phyloP scores from a whole-genome alignment of 2,888 invertebrate genomes.

The Lasioglossum calceatum region DNA sequence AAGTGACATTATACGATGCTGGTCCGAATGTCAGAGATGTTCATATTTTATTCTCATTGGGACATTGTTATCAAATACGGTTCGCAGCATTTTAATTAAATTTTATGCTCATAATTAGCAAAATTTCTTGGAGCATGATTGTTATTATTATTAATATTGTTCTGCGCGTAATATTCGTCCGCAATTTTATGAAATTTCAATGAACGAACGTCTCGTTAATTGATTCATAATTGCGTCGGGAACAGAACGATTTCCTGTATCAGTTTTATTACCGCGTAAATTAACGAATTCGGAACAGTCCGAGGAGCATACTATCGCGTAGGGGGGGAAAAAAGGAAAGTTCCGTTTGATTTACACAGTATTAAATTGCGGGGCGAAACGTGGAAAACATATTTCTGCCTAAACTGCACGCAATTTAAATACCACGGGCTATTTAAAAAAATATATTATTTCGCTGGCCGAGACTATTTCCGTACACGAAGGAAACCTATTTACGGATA shows the following conservation, averaged over 20 bases:
- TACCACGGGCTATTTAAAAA: slow-evolving; percentile 9
- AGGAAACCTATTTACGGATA: background rate
- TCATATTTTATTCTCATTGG: background rate
- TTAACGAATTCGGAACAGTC: background rate
- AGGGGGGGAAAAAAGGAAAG: background rate
- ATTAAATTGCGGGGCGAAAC: background rate
- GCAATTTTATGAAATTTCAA: background rate
- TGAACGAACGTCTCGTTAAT: background rate
- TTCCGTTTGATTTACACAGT: background rate
- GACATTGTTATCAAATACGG: background rate
- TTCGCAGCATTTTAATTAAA: background rate
- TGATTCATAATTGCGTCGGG: background rate
- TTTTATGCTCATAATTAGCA: background rate
- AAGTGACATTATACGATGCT: background rate
- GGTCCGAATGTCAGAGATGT: background rate
- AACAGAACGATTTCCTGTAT: background rate
- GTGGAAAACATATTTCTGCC: slow-evolving; percentile 12
- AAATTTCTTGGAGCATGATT: background rate
- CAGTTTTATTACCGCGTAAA: background rate
- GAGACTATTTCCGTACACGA: background rate
- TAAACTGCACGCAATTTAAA: slow-evolving; percentile 23
- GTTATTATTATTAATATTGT: background rate
- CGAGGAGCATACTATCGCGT: background rate
- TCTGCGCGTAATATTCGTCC: background rate
- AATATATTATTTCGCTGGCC: slow-evolving; percentile 5